These are phyloP conservation scores for Clitarchus hookeri DNA, from an alignment of 2,888 invertebrate species.

Conservation along the genomic window DNA sequence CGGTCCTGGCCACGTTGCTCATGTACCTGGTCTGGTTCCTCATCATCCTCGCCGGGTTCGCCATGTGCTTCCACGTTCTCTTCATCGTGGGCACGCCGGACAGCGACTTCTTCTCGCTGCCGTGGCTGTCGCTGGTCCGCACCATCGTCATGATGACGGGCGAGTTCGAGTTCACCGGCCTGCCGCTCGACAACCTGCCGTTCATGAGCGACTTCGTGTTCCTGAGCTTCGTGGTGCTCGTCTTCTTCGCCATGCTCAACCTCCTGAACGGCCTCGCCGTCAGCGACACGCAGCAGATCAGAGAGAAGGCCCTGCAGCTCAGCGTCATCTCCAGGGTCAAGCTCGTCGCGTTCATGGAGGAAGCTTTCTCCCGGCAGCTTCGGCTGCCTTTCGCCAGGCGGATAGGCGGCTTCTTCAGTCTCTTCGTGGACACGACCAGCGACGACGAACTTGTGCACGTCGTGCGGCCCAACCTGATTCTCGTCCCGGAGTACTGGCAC, in stretches of 20 bases:
- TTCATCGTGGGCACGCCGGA: neutral
- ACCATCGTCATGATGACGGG: constrained; percentile 18
- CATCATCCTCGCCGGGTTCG: neutral
- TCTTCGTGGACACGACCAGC: neutral
- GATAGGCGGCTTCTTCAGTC: neutral
- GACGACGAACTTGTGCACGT: neutral
- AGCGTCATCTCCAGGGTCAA: constrained; percentile 3
- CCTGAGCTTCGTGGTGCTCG: neutral
- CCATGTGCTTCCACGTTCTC: neutral
- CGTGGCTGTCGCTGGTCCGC: neutral
- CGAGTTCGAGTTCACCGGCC: neutral
- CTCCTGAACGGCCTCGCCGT: constrained; percentile 17
- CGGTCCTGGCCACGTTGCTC: neutral
- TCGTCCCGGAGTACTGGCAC: neutral
- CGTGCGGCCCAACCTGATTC: neutral
- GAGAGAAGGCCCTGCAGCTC: neutral
- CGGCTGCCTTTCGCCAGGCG: neutral
- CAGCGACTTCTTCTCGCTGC: neutral
- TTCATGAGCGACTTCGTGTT: neutral
- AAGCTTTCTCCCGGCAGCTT: neutral
- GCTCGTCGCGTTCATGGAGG: neutral
- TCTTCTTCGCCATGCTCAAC: neutral
- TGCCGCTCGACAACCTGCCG: neutral
- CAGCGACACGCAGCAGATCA: constrained; percentile 11
- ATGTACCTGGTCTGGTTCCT: neutral